Conservation (phyloP, 2,113 vertebrate species). For the Empidonax traillii region DNA sequence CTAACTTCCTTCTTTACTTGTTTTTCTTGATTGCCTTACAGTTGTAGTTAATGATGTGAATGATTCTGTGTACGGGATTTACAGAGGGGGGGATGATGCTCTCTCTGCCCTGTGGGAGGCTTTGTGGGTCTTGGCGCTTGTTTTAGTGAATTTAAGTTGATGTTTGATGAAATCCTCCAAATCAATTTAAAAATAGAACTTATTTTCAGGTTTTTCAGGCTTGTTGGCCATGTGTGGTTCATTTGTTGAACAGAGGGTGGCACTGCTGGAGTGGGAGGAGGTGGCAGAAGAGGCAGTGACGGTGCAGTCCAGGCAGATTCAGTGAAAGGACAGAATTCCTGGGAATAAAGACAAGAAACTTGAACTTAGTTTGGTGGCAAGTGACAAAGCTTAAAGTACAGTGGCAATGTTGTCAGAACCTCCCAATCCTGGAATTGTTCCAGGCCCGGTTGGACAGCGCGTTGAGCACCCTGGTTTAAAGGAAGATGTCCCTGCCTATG, state of each 20-base stretch:
- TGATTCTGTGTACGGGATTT: background rate
- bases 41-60: background rate
- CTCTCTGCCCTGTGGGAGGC: background rate
- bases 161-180: background rate
- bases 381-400: background rate
- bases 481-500: background rate
- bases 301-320: background rate
- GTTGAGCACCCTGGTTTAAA: background rate
- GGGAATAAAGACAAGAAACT: background rate
- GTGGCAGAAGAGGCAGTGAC: background rate
- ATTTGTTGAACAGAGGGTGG: background rate
- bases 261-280: background rate
- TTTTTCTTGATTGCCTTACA: constrained; percentile 56
- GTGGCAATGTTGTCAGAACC: background rate
- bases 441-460: background rate
- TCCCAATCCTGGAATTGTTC: background rate
- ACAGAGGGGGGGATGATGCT: background rate
- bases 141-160: background rate
- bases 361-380: background rate
- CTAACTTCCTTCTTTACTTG: constrained; percentile 87
- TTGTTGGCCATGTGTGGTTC: background rate
- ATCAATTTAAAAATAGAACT: background rate
- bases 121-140: background rate
- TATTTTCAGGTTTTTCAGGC: background rate
- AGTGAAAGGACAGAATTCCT: background rate